Percentiles rank a stretch among this genome's conserved stretches.
These are phyloP conservation scores for Ridgeia piscesae DNA, from an alignment of 1,140 invertebrate species.

Conservation along the genomic window DNA sequence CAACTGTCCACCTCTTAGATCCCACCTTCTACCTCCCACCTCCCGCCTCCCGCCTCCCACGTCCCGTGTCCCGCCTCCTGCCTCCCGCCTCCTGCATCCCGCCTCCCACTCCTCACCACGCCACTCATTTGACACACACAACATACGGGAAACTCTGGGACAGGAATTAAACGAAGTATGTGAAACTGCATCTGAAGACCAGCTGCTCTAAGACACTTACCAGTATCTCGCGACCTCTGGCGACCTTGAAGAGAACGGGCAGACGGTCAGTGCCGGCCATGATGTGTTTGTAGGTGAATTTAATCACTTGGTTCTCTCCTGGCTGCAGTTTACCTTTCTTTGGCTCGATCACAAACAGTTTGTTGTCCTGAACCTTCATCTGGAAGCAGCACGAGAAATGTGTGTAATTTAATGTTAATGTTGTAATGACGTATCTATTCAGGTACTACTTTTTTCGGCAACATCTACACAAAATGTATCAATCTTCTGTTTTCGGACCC, in stretches of 20 bases:
- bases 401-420: neutral
- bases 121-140: neutral
- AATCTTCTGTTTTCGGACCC: too few species aligned
- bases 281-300: constrained; percentile 52
- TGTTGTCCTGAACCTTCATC: constrained; percentile 60
- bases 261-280: constrained; percentile 55
- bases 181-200: neutral
- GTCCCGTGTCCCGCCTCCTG: too few species aligned
- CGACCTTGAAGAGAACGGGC: constrained; percentile 56
- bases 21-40: too few species aligned
- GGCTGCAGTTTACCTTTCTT: constrained; percentile 51
- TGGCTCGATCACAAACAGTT: constrained; percentile 53
- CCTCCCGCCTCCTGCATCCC: too few species aligned
- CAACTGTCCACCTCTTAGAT: too few species aligned
- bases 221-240: constrained; percentile 54
- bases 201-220: constrained; percentile 34
- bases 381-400: constrained; percentile 29
- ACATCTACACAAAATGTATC: too few species aligned
- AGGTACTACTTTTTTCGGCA: too few species aligned
- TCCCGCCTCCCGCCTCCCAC: too few species aligned
- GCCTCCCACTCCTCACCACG: too few species aligned
- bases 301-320: constrained; percentile 49
- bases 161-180: neutral
- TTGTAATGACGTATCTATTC: too few species aligned
- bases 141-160: neutral